These are phyloP conservation scores for Lutjanus campechanus DNA, from an alignment of 2,797 vertebrate species.

Conservation along the genomic window DNA sequence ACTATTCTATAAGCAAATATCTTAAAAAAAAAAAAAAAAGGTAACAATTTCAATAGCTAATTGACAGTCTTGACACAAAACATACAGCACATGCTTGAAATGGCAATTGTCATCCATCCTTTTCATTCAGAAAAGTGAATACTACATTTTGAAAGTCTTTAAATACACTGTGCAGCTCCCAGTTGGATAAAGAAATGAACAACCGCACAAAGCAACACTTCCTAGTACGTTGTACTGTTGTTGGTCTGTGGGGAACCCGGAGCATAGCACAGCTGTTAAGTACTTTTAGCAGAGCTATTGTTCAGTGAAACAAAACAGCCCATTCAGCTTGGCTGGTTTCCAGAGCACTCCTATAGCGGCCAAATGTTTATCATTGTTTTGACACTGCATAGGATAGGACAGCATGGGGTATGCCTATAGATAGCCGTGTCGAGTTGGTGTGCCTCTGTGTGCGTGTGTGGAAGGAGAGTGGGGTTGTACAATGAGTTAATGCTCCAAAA, in stretches of 20 bases:
- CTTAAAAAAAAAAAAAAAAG: background rate
- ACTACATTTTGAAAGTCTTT: constrained; percentile 45
- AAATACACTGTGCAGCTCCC: constrained; percentile 51
- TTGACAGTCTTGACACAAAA: constrained; percentile 13
- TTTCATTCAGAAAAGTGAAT: constrained; percentile 35
- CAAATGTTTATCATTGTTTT: constrained; percentile 88
- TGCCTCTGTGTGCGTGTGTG: constrained; percentile 13
- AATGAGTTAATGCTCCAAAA: constrained; percentile 45
- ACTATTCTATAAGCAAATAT: background rate
- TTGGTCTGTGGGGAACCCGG: constrained; percentile 74
- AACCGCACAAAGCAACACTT: constrained; percentile 75
- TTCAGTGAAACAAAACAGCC: constrained; percentile 85
- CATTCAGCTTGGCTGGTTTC: constrained; percentile 85
- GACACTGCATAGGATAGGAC: constrained; percentile 80
- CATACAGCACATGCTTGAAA: constrained; percentile 20
- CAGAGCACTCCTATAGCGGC: constrained; percentile 81
- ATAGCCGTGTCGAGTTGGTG: constrained; percentile 47
- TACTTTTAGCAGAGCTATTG: constrained; percentile 84
- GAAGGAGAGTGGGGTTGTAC: constrained; percentile 21
- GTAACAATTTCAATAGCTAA: constrained; percentile 6
- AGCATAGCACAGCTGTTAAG: constrained; percentile 84
- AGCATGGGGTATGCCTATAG: constrained; percentile 82
- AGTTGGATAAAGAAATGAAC: constrained; percentile 69
- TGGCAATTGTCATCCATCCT: constrained; percentile 7
- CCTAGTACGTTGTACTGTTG: constrained; percentile 67